A percentile compares a stretch with the other conserved stretches of the same genome.
Evolutionary conservation across 30 jellyfish, hydroid and myxozoan genomes (phyloP).

Genomic region (Pelagia noctiluca): DNA sequence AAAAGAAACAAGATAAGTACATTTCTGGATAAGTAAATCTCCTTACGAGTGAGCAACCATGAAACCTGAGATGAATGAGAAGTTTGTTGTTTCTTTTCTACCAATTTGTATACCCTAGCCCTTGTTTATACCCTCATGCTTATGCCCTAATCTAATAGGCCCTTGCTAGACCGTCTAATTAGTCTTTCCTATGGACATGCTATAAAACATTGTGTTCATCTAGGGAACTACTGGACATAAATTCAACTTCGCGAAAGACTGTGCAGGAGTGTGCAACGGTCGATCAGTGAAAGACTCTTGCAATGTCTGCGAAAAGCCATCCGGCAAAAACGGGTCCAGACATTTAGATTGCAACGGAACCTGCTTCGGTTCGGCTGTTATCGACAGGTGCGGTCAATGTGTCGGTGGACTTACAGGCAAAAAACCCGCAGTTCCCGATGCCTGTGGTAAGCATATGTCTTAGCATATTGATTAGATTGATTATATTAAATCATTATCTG

Average conservation of each 20-base stretch:
- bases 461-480: no score
- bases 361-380: slow-evolving; percentile 26
- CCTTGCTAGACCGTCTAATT: no score
- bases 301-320: slow-evolving; percentile 5
- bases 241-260: not conserved
- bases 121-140: no score
- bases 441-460: not conserved
- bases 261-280: slow-evolving; percentile 13
- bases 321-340: not conserved
- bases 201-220: not conserved
- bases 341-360: slow-evolving; percentile 24
- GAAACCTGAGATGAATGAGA: no score
- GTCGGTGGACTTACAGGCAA: slow-evolving; percentile 35
- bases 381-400: slow-evolving; percentile 22
- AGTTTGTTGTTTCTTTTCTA: no score
- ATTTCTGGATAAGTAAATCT: no score
- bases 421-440: not conserved
- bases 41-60: no score
- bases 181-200: no score
- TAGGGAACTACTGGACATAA: not conserved
- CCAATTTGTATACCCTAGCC: no score
- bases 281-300: not conserved
- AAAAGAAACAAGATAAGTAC: no score
- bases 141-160: no score
- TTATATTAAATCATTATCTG: no score